These are phyloP conservation scores for Panzeria rudis DNA, from an alignment of 2,888 invertebrate genomes.

Conservation along the genomic window DNA sequence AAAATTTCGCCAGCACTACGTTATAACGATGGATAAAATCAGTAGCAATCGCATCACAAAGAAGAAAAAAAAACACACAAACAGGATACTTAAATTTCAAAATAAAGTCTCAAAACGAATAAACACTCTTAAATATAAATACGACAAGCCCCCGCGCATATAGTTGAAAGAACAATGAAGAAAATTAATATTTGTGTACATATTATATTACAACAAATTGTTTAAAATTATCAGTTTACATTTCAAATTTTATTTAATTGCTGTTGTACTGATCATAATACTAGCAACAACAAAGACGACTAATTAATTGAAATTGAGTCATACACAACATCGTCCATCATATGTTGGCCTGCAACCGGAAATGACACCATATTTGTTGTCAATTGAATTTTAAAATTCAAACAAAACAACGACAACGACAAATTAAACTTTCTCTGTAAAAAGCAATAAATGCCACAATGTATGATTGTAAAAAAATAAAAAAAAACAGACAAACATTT, in stretches of 20 bases:
- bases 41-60: not conserved
- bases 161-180: not conserved
- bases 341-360: constrained; percentile 60
- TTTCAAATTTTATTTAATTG: constrained; percentile 42
- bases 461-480: constrained; percentile 5
- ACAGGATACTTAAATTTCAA: not conserved
- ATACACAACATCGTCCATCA: constrained; percentile 40
- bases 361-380: constrained; percentile 66
- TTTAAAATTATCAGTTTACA: constrained; percentile 32
- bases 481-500: constrained; percentile 17
- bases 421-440: constrained; percentile 65
- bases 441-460: constrained; percentile 35
- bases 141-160: not conserved
- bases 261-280: constrained; percentile 28
- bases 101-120: not conserved
- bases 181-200: not conserved
- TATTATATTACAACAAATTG: constrained; percentile 37
- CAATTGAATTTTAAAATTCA: constrained; percentile 55
- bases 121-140: not conserved
- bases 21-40: not conserved
- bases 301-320: constrained; percentile 66
- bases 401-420: constrained; percentile 2
- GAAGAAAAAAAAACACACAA: not conserved
- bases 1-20: too few relatives aligned
- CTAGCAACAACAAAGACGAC: constrained; percentile 19